Evolutionary conservation across 1,140 invertebrate genomes (phyloP).

Genomic region (Copidosoma floridanum): DNA sequence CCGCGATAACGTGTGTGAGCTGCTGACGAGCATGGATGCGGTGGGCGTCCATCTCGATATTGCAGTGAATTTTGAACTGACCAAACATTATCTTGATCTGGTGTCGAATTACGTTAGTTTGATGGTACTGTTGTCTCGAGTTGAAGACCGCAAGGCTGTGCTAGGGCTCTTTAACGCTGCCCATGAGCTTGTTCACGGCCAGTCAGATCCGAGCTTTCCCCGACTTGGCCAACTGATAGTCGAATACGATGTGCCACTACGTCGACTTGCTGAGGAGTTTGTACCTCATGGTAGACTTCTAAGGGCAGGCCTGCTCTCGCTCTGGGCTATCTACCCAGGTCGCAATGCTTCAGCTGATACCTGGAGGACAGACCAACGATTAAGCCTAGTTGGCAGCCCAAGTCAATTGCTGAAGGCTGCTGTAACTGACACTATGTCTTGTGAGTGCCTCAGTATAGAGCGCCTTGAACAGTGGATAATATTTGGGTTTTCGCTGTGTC

Average conservation of each 20-base stretch:
- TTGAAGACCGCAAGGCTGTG: constrained; percentile 97
- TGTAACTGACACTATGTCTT: constrained; percentile 92
- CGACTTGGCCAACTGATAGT: constrained; percentile 95
- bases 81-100: constrained; percentile 93
- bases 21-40: constrained; percentile 97
- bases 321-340: constrained; percentile 82
- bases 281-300: constrained; percentile 89
- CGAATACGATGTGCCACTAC: constrained; percentile 94
- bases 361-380: constrained; percentile 89
- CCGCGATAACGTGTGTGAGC: constrained; percentile 96
- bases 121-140: constrained; percentile 93
- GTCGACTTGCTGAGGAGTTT: constrained; percentile 96
- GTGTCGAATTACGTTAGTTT: constrained; percentile 91
- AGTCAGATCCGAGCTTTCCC: constrained; percentile 90
- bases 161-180: constrained; percentile 96
- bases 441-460: constrained; percentile 95
- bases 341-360: constrained; percentile 92
- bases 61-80: constrained; percentile 93
- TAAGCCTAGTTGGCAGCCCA: constrained; percentile 91
- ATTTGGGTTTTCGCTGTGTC: constrained; percentile 88
- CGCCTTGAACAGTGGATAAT: constrained; percentile 96
- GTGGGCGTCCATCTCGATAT: constrained; percentile 94
- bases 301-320: constrained; percentile 79
- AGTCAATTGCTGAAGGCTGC: constrained; percentile 89
- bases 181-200: constrained; percentile 92